A percentile compares a stretch with the other conserved stretches of the same genome.
phyloP scores from a whole-genome alignment of 1,140 invertebrate species.

The Vanessa atalanta region DNA sequence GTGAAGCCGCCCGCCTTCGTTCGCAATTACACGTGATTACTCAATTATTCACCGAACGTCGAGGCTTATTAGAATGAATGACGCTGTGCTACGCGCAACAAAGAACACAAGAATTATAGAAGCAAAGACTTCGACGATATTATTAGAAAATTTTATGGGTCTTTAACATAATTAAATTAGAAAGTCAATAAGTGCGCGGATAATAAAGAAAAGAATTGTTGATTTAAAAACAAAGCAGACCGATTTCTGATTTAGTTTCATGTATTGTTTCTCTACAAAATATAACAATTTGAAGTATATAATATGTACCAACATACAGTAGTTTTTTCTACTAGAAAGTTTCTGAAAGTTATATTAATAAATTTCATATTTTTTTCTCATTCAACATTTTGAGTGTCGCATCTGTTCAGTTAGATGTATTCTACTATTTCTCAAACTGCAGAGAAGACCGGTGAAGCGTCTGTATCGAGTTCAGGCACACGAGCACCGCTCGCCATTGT shows the following conservation, averaged over 20 bases:
- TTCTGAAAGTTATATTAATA: not conserved
- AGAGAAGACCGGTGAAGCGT: constrained; percentile 25
- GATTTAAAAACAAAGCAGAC: too few species aligned
- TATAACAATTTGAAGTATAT: too few species aligned
- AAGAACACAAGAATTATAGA: not conserved
- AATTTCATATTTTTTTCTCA: not conserved
- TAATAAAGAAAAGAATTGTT: too few species aligned
- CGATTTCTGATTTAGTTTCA: too few species aligned
- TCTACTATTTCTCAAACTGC: not conserved
- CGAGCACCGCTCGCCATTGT: constrained; percentile 11
- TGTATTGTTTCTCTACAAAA: too few species aligned
- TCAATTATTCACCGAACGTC: constrained; percentile 47
- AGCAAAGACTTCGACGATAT: not conserved
- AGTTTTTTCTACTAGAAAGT: too few species aligned
- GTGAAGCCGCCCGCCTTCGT: constrained; percentile 18
- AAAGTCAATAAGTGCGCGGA: too few species aligned
- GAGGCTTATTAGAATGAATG: constrained; percentile 68
- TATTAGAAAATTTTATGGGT: not conserved
- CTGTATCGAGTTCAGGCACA: constrained; percentile 28
- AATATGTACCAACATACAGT: too few species aligned
- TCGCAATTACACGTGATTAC: constrained; percentile 57
- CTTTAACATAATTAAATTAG: too few species aligned
- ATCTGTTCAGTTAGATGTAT: not conserved
- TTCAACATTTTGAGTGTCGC: not conserved
- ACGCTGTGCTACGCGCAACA: constrained; percentile 45